phyloP scores from a whole-genome alignment of 2,797 vertebrate genomes.

The Cetoscarus ocellatus region DNA sequence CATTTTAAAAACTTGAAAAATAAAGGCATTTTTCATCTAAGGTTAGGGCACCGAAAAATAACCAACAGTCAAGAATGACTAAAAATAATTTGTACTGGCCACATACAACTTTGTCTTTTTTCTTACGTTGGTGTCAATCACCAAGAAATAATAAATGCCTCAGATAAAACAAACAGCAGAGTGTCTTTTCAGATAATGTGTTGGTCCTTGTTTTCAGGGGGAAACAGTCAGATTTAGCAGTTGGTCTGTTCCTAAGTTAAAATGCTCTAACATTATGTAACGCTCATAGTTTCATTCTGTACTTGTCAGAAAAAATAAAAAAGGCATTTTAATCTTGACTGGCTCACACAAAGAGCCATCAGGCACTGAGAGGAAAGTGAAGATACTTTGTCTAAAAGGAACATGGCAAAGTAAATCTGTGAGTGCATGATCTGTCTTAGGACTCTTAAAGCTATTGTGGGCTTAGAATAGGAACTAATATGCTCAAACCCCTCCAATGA shows the following conservation, averaged over 20 bases:
- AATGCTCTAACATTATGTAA: constrained; percentile 28
- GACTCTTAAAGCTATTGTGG: neutral
- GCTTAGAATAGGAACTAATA: neutral
- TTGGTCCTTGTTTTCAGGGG: constrained; percentile 24
- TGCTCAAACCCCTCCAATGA: neutral
- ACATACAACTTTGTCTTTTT: neutral
- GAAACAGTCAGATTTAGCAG: constrained; percentile 25
- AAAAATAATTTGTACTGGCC: neutral
- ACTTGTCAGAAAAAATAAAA: constrained; percentile 10
- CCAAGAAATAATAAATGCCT: neutral
- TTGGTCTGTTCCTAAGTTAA: constrained; percentile 14
- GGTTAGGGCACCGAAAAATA: too few relatives aligned
- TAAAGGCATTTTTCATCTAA: too few relatives aligned
- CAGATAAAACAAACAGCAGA: neutral
- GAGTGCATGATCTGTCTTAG: constrained; percentile 8
- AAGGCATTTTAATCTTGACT: constrained; percentile 18
- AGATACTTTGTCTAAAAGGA: constrained; percentile 7
- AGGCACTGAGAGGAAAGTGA: constrained; percentile 18
- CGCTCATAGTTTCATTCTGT: constrained; percentile 39
- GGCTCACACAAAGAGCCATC: constrained; percentile 19
- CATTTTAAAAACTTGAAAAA: too few relatives aligned
- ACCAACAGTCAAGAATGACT: too few relatives aligned
- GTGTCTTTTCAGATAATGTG: constrained; percentile 2
- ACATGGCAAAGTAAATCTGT: neutral
- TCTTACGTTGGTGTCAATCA: neutral